Conservation (phyloP, 2,888 invertebrate genomes). For the Silvanus unidentatus region DNA sequence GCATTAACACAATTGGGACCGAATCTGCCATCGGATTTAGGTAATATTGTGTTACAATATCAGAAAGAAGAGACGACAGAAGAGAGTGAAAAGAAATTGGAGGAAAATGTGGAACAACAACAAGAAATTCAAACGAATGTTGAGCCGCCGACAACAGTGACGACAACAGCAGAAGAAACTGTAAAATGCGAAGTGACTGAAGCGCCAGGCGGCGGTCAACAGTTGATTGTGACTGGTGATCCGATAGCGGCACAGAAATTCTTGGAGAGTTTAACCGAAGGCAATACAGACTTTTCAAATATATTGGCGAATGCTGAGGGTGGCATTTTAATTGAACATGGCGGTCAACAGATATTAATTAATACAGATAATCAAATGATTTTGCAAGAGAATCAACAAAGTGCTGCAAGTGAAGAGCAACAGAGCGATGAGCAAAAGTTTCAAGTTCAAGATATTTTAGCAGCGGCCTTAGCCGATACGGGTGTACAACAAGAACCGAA, state of each 20-base stretch:
- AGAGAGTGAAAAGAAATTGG: slow-evolving; percentile 1
- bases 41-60: slow-evolving; percentile 50
- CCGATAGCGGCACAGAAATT: slow-evolving; percentile 44
- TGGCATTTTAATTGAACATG: slow-evolving; percentile 43
- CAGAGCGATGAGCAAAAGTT: slow-evolving; percentile 44
- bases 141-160: background rate
- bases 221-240: slow-evolving; percentile 45
- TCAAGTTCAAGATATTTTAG: slow-evolving; percentile 58
- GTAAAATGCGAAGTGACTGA: slow-evolving; percentile 5
- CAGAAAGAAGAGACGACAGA: too few relatives aligned
- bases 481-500: slow-evolving; percentile 63
- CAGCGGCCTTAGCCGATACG: slow-evolving; percentile 69
- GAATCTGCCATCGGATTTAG: slow-evolving; percentile 46
- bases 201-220: slow-evolving; percentile 30
- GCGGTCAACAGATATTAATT: slow-evolving; percentile 48
- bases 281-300: slow-evolving; percentile 43
- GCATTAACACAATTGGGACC: slow-evolving; percentile 56
- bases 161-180: slow-evolving; percentile 5
- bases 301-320: slow-evolving; percentile 43
- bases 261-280: slow-evolving; percentile 43
- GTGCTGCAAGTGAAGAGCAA: slow-evolving; percentile 31
- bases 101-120: slow-evolving; percentile 8
- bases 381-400: slow-evolving; percentile 27
- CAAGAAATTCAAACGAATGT: slow-evolving; percentile 11
- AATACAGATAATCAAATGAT: slow-evolving; percentile 40